Evolutionary conservation across 2,113 vertebrate genomes (phyloP).

Genomic region (Eublepharis macularius): DNA sequence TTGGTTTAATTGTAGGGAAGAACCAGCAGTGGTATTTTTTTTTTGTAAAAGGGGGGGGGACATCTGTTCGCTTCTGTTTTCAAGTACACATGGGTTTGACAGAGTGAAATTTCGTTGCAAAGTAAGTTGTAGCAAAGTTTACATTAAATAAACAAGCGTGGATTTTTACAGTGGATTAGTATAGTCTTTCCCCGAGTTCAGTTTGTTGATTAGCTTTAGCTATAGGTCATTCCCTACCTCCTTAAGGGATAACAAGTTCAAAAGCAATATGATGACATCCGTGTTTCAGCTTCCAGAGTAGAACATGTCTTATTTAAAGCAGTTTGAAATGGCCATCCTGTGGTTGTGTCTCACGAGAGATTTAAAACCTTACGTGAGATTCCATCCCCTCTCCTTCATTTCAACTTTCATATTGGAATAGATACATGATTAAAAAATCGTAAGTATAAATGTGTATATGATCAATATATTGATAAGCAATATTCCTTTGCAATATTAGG

Average conservation of each 20-base stretch:
- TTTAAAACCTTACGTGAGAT: conserved; percentile 3
- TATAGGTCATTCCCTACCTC: too few species aligned
- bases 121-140: conserved; percentile 54
- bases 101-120: conserved; percentile 57
- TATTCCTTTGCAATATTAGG: background rate
- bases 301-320: too few species aligned
- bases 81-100: conserved; percentile 11
- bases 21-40: conserved; percentile 2
- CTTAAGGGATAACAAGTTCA: too few species aligned
- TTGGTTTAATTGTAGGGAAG: conserved; percentile 60
- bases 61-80: conserved; percentile 63
- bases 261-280: too few species aligned
- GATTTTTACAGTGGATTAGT: conserved; percentile 58
- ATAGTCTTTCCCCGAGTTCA: background rate
- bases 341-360: conserved; percentile 26
- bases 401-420: background rate
- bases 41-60: conserved; percentile 51
- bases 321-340: too few species aligned
- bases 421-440: background rate
- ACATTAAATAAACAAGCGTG: conserved; percentile 66
- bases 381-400: too few species aligned
- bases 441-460: background rate
- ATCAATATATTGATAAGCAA: background rate
- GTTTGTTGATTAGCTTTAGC: too few species aligned
- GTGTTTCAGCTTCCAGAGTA: too few species aligned